Base-by-base conservation (phyloP, 1,140 invertebrate genomes). In the Gerris buenoi region DNA sequence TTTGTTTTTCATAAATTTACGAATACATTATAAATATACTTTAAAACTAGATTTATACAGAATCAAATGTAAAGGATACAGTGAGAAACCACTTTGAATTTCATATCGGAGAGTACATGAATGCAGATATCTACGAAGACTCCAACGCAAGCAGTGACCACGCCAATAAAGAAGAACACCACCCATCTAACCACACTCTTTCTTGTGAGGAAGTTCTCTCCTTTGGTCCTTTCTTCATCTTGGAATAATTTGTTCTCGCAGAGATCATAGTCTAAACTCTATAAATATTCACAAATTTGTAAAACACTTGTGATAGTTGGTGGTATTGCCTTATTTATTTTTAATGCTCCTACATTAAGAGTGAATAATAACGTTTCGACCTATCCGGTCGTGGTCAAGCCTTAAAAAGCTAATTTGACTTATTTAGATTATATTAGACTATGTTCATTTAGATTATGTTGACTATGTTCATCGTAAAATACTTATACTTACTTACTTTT, bases 261-360 rank as follows among this genome's bases (percentile, higher is more conserved):
- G 0, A 85, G 84, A 73, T 95, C 92, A 80, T 95, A 95, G 80
- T 95, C 91, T 64, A 95, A 82, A 77, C 91, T 93, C 90, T 95
- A 76, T 70, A 81, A 83, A 25, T 25, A 60, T n/a, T n/a, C n/a
- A n/a, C n/a, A n/a, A n/a, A n/a, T n/a, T n/a, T n/a, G n/a, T n/a
- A n/a, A n/a, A n/a, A n/a, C n/a, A n/a, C n/a, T n/a, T n/a, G n/a
- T n/a, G n/a, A n/a, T n/a, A n/a, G n/a, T n/a, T n/a, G n/a, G n/a
- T n/a, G n/a, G n/a, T 10, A 56, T 56, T 56, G n/a, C 46, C 10
- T 56, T n/a, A 56, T 56, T 56, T 13, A 13, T 13, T 56, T 56
- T 56, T 13, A 13, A 56, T n/a, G n/a, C n/a, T 56, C n/a, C 46
- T 13, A n/a, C n/a, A 56, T 56, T 56, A 10, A 10, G n/a, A 56